Evolutionary conservation across 2,888 invertebrate species (phyloP).

Genomic region (Cryptocheilus praepositus): DNA sequence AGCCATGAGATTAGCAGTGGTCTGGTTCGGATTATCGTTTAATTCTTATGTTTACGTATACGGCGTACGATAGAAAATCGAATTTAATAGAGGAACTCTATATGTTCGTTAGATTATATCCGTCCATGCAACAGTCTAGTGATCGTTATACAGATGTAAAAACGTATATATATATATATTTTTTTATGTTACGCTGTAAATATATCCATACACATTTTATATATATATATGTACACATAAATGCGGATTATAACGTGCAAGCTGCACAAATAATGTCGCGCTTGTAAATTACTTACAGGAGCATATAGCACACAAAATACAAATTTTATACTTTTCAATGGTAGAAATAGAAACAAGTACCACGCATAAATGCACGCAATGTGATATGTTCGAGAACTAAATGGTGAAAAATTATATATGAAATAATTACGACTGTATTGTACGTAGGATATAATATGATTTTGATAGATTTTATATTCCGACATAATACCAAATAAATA

Average conservation of each 20-base stretch:
- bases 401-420: no score
- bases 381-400: no score
- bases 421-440: no score
- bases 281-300: no score
- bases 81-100: not conserved
- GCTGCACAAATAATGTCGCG: not conserved
- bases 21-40: conserved; percentile 9
- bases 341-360: no score
- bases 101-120: conserved; percentile 28
- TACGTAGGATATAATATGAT: no score
- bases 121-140: conserved; percentile 42
- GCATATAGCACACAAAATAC: no score
- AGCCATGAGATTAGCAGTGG: conserved; percentile 15
- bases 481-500: no score
- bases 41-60: conserved; percentile 10
- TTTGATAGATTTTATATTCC: no score
- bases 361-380: no score
- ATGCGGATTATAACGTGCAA: not conserved
- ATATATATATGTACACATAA: conserved; percentile 20
- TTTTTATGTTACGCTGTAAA: conserved; percentile 35
- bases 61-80: no score
- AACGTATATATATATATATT: conserved; percentile 16
- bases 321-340: no score
- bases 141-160: conserved; percentile 34
- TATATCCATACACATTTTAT: conserved; percentile 38